Conservation (phyloP, 2,888 invertebrate genomes). For the Acronicta psi region DNA sequence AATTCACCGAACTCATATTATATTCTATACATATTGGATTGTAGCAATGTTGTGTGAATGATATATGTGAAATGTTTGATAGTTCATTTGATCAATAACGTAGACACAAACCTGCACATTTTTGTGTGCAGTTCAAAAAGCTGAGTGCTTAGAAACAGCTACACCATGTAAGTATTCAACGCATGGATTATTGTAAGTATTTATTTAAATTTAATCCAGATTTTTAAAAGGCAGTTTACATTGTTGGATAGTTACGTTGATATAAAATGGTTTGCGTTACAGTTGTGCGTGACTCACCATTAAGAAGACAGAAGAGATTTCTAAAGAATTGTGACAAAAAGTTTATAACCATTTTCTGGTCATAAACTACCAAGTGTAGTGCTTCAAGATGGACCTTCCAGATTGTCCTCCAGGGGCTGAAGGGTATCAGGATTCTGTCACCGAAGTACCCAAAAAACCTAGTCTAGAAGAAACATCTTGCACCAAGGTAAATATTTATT, state of each 20-base stretch:
- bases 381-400: constrained; percentile 84
- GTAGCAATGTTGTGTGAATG: constrained; percentile 36
- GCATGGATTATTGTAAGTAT: constrained; percentile 72
- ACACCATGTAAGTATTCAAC: constrained; percentile 61
- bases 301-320: constrained; percentile 64
- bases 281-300: constrained; percentile 63
- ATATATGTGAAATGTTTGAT: too few relatives aligned
- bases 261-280: constrained; percentile 69
- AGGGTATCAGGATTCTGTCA: constrained; percentile 83
- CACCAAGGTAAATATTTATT: constrained; percentile 83
- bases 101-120: constrained; percentile 32
- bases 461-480: constrained; percentile 64
- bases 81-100: constrained; percentile 17
- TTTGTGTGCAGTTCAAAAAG: constrained; percentile 35
- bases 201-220: constrained; percentile 67
- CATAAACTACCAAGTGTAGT: constrained; percentile 86
- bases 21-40: background rate
- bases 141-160: constrained; percentile 54
- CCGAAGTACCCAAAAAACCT: constrained; percentile 77
- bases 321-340: constrained; percentile 64
- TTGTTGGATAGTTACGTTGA: constrained; percentile 50
- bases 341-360: constrained; percentile 78
- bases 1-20: background rate
- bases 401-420: constrained; percentile 86
- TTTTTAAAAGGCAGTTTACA: constrained; percentile 48